Percentiles rank a stretch among this genome's conserved stretches.
These are phyloP conservation scores for Apantesis nais DNA, from an alignment of 2,888 invertebrate genomes.

Conservation along the genomic window DNA sequence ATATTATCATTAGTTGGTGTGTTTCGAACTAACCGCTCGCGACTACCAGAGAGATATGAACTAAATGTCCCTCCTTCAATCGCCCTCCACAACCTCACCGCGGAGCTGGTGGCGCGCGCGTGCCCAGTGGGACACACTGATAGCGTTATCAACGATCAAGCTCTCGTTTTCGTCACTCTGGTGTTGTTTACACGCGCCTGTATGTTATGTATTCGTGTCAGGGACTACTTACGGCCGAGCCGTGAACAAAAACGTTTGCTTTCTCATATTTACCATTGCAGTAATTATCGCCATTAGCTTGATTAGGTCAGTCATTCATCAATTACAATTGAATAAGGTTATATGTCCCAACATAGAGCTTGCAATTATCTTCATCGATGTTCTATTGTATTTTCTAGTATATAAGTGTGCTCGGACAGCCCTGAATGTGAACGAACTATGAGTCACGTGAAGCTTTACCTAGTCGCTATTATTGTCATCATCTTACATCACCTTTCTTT, in stretches of 20 bases:
- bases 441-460: neutral
- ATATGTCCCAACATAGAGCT: neutral
- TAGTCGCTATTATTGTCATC: neutral
- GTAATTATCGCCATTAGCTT: neutral
- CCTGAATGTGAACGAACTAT: too few relatives aligned
- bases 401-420: too few relatives aligned
- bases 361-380: too few relatives aligned
- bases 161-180: neutral
- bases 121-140: neutral
- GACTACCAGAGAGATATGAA: neutral
- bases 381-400: too few relatives aligned
- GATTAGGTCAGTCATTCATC: neutral
- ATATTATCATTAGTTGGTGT: neutral
- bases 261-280: neutral
- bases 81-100: neutral
- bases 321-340: neutral
- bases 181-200: constrained; percentile 1
- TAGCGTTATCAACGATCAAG: neutral
- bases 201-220: constrained; percentile 7
- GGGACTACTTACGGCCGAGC: neutral
- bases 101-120: neutral
- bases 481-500: neutral
- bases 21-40: neutral
- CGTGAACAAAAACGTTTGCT: constrained; percentile 2
- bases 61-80: neutral